phyloP scores from a whole-genome alignment of 2,888 invertebrate genomes.

The Micropterix aruncella region DNA sequence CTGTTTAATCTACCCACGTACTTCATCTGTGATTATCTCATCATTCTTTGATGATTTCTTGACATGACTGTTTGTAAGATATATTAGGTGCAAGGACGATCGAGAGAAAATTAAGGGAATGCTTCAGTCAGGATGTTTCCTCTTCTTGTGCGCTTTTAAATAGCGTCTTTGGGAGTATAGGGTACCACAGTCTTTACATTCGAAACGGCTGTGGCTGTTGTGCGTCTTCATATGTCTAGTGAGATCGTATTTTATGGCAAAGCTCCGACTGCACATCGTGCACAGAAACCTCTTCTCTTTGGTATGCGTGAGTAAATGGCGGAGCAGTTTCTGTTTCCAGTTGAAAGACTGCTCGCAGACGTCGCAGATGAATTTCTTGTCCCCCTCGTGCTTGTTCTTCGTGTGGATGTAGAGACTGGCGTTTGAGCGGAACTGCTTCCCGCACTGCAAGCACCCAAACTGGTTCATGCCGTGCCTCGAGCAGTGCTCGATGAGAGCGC shows the following conservation, averaged over 20 bases:
- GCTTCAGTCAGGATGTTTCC: background rate
- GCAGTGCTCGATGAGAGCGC: conserved; percentile 28
- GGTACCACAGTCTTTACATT: conserved; percentile 29
- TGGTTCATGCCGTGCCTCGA: conserved; percentile 28
- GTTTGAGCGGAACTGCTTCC: conserved; percentile 31
- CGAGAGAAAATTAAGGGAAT: too few species aligned
- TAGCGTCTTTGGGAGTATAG: conserved; percentile 37
- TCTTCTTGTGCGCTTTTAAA: conserved; percentile 27
- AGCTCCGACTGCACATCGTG: conserved; percentile 30
- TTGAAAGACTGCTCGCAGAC: conserved; percentile 28
- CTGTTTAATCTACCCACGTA: too few species aligned
- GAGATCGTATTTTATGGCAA: conserved; percentile 30
- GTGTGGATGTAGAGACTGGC: conserved; percentile 36
- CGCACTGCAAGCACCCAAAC: conserved; percentile 30
- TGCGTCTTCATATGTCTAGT: conserved; percentile 37
- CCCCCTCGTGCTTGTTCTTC: conserved; percentile 26
- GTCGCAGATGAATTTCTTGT: conserved; percentile 18
- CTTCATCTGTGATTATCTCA: too few species aligned
- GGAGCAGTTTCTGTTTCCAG: conserved; percentile 28
- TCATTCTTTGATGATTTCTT: too few species aligned
- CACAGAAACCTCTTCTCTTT: conserved; percentile 26
- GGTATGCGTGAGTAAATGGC: conserved; percentile 30
- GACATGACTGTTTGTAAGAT: too few species aligned
- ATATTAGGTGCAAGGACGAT: too few species aligned
- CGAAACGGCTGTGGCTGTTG: conserved; percentile 22